These are phyloP conservation scores for Oreohelix idahoensis DNA, from an alignment of 1,140 invertebrate genomes.

Conservation along the genomic window DNA sequence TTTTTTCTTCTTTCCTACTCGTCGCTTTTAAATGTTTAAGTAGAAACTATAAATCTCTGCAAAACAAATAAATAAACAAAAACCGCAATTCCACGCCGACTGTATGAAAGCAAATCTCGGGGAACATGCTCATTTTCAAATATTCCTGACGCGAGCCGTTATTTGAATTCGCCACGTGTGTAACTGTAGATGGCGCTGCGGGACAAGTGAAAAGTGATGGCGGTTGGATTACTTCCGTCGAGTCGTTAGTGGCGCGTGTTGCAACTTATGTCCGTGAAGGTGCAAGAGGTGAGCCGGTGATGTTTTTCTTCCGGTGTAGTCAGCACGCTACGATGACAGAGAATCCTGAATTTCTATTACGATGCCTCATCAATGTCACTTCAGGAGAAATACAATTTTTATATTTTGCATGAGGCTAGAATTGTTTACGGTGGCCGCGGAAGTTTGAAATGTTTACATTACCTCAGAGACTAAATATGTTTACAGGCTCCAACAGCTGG, in stretches of 20 bases:
- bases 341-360: neutral
- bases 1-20: no score
- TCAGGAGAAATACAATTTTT: no score
- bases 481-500: no score
- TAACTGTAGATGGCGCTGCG: neutral
- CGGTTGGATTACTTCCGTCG: neutral
- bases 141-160: neutral
- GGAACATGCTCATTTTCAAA: neutral
- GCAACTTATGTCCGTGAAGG: neutral
- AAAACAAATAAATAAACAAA: no score
- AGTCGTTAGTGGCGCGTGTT: slow-evolving; percentile 1
- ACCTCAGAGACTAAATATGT: no score
- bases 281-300: neutral
- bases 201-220: slow-evolving; percentile 1
- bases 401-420: no score
- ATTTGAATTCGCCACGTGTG: slow-evolving; percentile 5
- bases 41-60: no score
- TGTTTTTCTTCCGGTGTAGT: neutral
- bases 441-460: no score
- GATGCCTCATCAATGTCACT: no score
- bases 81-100: no score
- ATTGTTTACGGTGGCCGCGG: no score
- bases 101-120: neutral
- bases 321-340: neutral
- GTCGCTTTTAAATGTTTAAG: no score